These are phyloP conservation scores for Sclerodermus sp. DNA, from an alignment of 2,888 invertebrate species.

Conservation along the genomic window DNA sequence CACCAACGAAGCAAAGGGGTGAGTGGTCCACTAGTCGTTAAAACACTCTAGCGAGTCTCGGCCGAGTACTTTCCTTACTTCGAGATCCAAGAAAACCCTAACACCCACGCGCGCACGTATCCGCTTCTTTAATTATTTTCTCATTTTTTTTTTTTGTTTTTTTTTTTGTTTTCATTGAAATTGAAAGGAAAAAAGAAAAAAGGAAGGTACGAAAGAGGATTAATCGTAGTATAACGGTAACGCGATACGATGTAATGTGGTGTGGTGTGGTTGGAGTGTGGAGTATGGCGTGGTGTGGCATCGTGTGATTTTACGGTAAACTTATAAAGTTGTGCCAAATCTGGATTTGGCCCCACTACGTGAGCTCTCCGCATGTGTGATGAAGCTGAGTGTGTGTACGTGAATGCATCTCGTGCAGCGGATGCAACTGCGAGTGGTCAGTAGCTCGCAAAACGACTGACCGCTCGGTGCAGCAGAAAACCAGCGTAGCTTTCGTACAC, in stretches of 20 bases:
- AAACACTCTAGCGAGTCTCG: slow-evolving; percentile 31
- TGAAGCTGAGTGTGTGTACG: slow-evolving; percentile 30
- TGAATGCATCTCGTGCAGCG: slow-evolving; percentile 54
- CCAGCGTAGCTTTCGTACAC: too few species aligned
- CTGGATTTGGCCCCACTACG: too few species aligned
- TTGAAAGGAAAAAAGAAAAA: not conserved
- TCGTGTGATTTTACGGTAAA: too few species aligned
- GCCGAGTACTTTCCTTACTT: slow-evolving; percentile 22
- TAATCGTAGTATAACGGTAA: too few species aligned
- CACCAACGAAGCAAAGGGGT: slow-evolving; percentile 32
- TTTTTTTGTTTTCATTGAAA: not conserved
- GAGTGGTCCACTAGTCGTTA: slow-evolving; percentile 41
- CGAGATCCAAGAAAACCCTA: too few species aligned
- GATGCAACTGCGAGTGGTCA: slow-evolving; percentile 55
- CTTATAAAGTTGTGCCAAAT: too few species aligned
- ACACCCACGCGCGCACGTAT: too few species aligned
- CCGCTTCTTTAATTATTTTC: too few species aligned
- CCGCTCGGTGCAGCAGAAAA: slow-evolving; percentile 25
- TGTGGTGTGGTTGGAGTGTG: too few species aligned
- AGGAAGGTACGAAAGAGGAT: not conserved
- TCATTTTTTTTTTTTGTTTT: not conserved
- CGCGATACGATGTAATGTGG: not conserved
- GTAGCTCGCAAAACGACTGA: slow-evolving; percentile 50
- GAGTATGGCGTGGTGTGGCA: too few species aligned
- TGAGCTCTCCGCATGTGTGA: not conserved